A percentile compares a stretch with the other conserved stretches of the same genome.
Conservation (phyloP, 2,888 invertebrate genomes). For the Sinodicranocentrus sp. region DNA sequence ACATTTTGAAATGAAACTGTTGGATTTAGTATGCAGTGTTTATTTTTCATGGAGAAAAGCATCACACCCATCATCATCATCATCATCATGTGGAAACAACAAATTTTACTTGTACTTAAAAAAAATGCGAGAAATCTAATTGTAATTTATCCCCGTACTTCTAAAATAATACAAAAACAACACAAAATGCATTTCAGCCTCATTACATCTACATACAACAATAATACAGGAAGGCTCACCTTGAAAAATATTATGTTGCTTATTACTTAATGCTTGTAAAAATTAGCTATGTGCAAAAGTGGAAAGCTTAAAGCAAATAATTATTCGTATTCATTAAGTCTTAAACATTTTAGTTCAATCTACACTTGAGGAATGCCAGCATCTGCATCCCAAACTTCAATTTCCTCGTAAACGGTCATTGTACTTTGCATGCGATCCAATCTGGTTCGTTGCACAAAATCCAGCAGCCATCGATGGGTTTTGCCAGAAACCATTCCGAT, state of each 20-base stretch:
- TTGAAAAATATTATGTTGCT: no score
- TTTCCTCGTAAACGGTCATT: slow-evolving; percentile 78
- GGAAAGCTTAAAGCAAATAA: no score
- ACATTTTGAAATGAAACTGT: slow-evolving; percentile 1
- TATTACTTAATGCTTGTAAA: no score
- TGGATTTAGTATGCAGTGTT: neutral
- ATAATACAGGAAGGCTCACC: no score
- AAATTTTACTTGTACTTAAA: neutral
- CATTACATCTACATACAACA: no score
- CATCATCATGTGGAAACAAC: neutral
- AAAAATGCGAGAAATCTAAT: neutral
- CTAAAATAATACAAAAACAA: neutral
- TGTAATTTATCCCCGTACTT: neutral
- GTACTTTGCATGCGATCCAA: slow-evolving; percentile 79
- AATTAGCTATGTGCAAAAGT: no score
- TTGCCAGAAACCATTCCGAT: slow-evolving; percentile 78
- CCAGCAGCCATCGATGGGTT: slow-evolving; percentile 78
- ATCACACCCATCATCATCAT: no score
- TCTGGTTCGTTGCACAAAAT: slow-evolving; percentile 79
- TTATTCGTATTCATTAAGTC: no score
- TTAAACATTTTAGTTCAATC: neutral
- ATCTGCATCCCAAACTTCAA: slow-evolving; percentile 62
- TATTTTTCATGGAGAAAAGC: no score
- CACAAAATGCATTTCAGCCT: no score
- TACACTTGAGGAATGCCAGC: slow-evolving; percentile 40